Evolutionary conservation across 2,113 vertebrate species (phyloP).

Genomic region (Oryzias curvinotus): DNA sequence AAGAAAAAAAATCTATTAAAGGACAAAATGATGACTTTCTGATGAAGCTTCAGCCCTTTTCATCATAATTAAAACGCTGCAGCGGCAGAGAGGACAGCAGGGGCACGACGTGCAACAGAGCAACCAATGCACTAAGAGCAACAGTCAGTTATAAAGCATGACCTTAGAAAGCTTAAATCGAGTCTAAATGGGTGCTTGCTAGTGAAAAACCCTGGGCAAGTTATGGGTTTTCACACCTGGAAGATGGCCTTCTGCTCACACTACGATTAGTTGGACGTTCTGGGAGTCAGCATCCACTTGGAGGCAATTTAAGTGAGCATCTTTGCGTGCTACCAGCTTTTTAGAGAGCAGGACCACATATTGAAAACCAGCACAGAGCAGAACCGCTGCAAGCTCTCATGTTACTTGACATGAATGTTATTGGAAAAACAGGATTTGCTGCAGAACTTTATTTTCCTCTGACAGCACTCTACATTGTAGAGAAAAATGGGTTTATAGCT

Average conservation of each 20-base stretch:
- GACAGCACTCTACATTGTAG: too few species aligned
- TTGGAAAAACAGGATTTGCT: not conserved
- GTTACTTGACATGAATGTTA: not conserved
- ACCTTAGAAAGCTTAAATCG: slow-evolving; percentile 57
- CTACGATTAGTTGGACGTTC: slow-evolving; percentile 33
- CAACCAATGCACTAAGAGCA: slow-evolving; percentile 56
- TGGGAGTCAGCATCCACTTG: not conserved
- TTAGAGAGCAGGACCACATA: not conserved
- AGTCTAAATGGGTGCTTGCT: slow-evolving; percentile 46
- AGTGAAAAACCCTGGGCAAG: slow-evolving; percentile 34
- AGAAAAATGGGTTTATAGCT: too few species aligned
- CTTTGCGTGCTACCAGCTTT: not conserved
- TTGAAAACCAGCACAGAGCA: not conserved
- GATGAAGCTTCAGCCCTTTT: slow-evolving; percentile 34
- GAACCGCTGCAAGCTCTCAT: not conserved
- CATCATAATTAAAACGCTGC: slow-evolving; percentile 54
- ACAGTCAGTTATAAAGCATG: slow-evolving; percentile 70
- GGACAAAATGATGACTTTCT: slow-evolving; percentile 29
- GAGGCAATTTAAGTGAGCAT: slow-evolving; percentile 11
- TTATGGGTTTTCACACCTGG: slow-evolving; percentile 48
- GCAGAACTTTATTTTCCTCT: not conserved
- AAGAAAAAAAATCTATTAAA: slow-evolving; percentile 30
- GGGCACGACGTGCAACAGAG: slow-evolving; percentile 53
- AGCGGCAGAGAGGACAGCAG: slow-evolving; percentile 37
- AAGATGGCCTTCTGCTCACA: slow-evolving; percentile 46